phyloP scores from a whole-genome alignment of 2,113 vertebrate genomes.

The Xyliphius kryptos region DNA sequence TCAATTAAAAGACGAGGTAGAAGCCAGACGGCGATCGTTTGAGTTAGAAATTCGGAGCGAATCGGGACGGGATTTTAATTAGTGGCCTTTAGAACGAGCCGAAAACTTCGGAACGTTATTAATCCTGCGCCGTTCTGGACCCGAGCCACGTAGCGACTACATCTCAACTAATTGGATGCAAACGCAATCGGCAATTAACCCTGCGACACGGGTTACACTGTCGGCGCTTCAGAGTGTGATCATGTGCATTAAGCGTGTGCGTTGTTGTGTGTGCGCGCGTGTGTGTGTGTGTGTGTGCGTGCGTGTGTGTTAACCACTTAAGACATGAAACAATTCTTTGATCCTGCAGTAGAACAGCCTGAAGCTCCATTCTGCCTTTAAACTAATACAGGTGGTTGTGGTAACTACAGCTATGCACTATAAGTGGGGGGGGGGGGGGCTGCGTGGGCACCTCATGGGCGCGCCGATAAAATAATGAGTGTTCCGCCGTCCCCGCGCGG shows the following conservation, averaged over 20 bases:
- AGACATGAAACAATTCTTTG: neutral
- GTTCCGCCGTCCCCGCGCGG: neutral
- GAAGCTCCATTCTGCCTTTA: too few species aligned
- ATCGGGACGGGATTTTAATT: too few species aligned
- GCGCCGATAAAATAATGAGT: constrained; percentile 5
- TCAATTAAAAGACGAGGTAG: too few species aligned
- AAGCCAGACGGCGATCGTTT: too few species aligned
- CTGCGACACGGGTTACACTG: neutral
- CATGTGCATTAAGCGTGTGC: neutral
- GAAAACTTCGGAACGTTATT: too few species aligned
- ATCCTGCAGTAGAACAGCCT: neutral
- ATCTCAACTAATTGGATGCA: neutral
- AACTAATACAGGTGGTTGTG: constrained; percentile 9
- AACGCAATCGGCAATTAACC: constrained; percentile 14
- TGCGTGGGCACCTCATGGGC: constrained; percentile 16
- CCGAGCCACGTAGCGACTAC: neutral
- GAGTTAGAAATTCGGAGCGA: too few species aligned
- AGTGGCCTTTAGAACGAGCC: too few species aligned
- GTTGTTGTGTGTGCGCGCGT: neutral
- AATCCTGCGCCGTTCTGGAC: neutral
- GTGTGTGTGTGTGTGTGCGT: constrained; percentile 19
- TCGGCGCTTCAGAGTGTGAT: constrained; percentile 2
- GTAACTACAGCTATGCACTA: constrained; percentile 11
- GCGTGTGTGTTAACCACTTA: neutral
- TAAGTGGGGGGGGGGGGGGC: neutral